Evolutionary conservation across 2,888 invertebrate genomes (phyloP).

Genomic region (Pyrgus malvae): DNA sequence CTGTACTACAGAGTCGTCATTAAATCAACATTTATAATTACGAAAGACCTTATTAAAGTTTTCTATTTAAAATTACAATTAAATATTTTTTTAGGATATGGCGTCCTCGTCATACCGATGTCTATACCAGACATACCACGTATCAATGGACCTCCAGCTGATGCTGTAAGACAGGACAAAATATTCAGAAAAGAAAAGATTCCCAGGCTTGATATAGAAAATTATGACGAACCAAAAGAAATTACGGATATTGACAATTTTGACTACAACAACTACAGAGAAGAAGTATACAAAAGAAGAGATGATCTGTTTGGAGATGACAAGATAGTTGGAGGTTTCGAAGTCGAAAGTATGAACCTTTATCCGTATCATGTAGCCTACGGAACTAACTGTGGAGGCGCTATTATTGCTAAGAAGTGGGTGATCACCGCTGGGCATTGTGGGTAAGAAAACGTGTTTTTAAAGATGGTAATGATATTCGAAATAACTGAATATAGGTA

Average conservation of each 20-base stretch:
- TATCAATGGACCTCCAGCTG: background rate
- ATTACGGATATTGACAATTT: conserved; percentile 55
- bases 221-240: conserved; percentile 58
- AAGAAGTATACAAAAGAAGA: conserved; percentile 14
- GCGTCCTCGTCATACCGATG: conserved; percentile 61
- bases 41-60: too few relatives aligned
- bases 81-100: conserved; percentile 24
- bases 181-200: background rate
- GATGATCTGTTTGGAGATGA: conserved; percentile 42
- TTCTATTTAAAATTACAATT: too few relatives aligned
- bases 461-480: too few relatives aligned
- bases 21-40: too few relatives aligned
- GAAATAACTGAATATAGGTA: too few relatives aligned
- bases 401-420: conserved; percentile 67
- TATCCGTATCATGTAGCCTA: conserved; percentile 74
- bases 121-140: conserved; percentile 13
- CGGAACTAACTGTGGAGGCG: conserved; percentile 70
- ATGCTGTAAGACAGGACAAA: background rate
- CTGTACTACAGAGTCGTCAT: too few relatives aligned
- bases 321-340: conserved; percentile 66
- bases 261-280: conserved; percentile 48
- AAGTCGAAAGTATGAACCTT: conserved; percentile 62
- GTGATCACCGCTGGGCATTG: conserved; percentile 73
- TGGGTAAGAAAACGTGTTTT: conserved; percentile 60
- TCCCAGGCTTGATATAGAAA: conserved; percentile 52